phyloP scores from a whole-genome alignment of 2,113 vertebrate species.

The Barnardius zonarius region DNA sequence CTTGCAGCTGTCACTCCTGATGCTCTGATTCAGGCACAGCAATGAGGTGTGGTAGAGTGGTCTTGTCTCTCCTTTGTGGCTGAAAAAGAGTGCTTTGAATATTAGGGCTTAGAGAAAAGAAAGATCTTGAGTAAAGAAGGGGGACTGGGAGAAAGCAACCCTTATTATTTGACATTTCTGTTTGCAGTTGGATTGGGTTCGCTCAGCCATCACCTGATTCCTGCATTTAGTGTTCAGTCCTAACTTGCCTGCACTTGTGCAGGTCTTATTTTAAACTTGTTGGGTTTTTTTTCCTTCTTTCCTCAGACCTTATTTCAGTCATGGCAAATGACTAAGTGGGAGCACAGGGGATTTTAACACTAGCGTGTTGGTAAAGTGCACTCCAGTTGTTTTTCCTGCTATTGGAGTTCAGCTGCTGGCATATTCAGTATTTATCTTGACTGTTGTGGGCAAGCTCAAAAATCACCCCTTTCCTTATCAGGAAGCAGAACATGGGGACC shows the following conservation, averaged over 20 bases:
- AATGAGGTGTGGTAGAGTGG: rapidly evolving
- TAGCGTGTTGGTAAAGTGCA: rapidly evolving
- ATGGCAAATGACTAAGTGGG: not conserved
- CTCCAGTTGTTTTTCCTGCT: not conserved
- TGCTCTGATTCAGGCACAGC: too few relatives aligned
- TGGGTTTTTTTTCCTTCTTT: not conserved
- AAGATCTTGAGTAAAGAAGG: not conserved
- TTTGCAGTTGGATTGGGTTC: not conserved
- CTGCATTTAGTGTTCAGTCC: not conserved
- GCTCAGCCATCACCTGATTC: rapidly evolving
- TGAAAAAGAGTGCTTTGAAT: not conserved
- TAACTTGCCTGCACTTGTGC: not conserved
- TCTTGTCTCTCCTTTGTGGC: not conserved
- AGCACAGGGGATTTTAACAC: not conserved
- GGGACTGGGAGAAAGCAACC: rapidly evolving
- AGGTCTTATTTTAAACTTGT: not conserved
- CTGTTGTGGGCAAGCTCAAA: not conserved
- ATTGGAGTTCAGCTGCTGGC: not conserved
- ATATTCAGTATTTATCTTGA: not conserved
- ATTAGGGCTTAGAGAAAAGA: not conserved
- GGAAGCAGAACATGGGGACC: not conserved
- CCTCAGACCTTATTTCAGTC: too few relatives aligned
- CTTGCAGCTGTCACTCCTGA: too few relatives aligned
- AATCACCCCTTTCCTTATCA: not conserved
- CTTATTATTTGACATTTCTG: too few relatives aligned